Evolutionary conservation across 1,140 invertebrate species (phyloP).

Genomic region (Carposina sasakii): DNA sequence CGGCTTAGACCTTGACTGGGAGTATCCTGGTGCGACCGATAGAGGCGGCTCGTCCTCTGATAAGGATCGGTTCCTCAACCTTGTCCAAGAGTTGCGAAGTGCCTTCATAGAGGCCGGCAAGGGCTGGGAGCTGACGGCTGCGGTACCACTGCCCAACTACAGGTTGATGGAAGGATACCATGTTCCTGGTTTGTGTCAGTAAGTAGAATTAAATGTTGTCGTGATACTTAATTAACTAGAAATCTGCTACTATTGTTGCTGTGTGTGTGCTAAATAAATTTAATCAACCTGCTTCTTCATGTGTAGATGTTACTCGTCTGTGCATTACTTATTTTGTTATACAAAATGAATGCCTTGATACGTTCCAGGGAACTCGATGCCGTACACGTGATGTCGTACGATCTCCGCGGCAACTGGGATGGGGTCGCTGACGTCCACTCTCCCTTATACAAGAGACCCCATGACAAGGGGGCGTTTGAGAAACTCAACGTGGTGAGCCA

Average conservation of each 20-base stretch:
- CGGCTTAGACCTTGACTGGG: slow-evolving; percentile 90
- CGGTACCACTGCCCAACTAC: slow-evolving; percentile 89
- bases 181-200: slow-evolving; percentile 90
- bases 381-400: slow-evolving; percentile 93
- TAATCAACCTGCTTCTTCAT: no score
- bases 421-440: slow-evolving; percentile 91
- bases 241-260: no score
- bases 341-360: no score
- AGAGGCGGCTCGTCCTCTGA: slow-evolving; percentile 88
- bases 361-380: slow-evolving; percentile 81
- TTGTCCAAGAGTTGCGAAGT: slow-evolving; percentile 85
- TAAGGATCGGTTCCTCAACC: slow-evolving; percentile 87
- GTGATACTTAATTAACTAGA: no score
- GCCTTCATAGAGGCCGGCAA: slow-evolving; percentile 83
- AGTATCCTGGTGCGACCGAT: slow-evolving; percentile 89
- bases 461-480: slow-evolving; percentile 91
- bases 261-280: no score
- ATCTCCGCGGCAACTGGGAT: slow-evolving; percentile 93
- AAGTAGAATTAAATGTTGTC: no score
- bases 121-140: slow-evolving; percentile 91
- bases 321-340: no score
- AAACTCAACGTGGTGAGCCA: slow-evolving; percentile 89
- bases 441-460: slow-evolving; percentile 85
- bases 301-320: no score
- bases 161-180: slow-evolving; percentile 90